Percentiles rank a stretch among this genome's conserved stretches.
These are phyloP conservation scores for Spodoptera frugiperda DNA, from an alignment of 1,140 invertebrate species.

Conservation along the genomic window DNA sequence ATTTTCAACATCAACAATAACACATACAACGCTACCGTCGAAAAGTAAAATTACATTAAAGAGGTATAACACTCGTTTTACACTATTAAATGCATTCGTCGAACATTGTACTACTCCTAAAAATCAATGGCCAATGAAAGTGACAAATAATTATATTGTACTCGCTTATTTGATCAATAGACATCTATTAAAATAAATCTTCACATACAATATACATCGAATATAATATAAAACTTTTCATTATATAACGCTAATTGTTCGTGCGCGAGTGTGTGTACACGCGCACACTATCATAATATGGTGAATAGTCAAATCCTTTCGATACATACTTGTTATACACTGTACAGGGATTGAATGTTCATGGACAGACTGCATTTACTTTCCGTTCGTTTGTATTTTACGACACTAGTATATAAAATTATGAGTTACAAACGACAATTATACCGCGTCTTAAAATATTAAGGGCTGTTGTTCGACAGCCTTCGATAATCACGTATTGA, in stretches of 20 bases:
- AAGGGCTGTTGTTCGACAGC: too few species aligned
- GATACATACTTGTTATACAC: conserved; percentile 60
- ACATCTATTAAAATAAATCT: conserved; percentile 73
- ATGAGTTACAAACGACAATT: conserved; percentile 15
- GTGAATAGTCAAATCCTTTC: conserved; percentile 59
- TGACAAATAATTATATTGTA: conserved; percentile 71
- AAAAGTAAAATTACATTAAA: conserved; percentile 66
- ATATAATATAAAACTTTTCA: conserved; percentile 74
- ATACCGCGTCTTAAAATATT: background rate
- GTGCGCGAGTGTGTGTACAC: conserved; percentile 34
- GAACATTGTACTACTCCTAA: conserved; percentile 71
- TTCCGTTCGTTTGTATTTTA: conserved; percentile 29
- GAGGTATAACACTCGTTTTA: conserved; percentile 68
- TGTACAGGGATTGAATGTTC: conserved; percentile 63
- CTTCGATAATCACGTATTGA: too few species aligned
- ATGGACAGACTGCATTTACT: conserved; percentile 47
- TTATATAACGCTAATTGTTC: conserved; percentile 58
- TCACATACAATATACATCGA: conserved; percentile 78
- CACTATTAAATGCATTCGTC: conserved; percentile 78
- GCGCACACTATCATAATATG: conserved; percentile 29
- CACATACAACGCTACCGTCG: conserved; percentile 56
- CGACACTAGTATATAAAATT: conserved; percentile 29
- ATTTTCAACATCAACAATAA: conserved; percentile 45
- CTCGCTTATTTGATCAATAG: conserved; percentile 73
- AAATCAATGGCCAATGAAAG: conserved; percentile 63